Percentiles rank a stretch among this genome's conserved stretches.
Evolutionary conservation across 2,888 invertebrate genomes (phyloP).

Genomic region (Morpho achilles): DNA sequence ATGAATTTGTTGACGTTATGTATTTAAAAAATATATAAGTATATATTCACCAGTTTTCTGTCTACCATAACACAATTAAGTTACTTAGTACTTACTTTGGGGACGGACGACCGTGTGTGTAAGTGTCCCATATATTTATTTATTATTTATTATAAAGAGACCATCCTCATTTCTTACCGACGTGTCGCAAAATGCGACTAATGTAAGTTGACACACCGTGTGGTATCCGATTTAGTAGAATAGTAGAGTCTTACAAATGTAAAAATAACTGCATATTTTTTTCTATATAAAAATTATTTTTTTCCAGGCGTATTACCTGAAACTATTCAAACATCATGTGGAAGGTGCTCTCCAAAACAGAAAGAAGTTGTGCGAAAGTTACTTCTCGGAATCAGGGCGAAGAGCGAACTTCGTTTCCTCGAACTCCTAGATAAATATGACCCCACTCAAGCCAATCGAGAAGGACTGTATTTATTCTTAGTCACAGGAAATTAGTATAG

Average conservation of each 20-base stretch:
- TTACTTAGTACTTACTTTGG: no score
- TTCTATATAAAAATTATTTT: slow-evolving; percentile 15
- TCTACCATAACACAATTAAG: no score
- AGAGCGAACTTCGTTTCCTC: slow-evolving; percentile 83
- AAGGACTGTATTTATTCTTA: slow-evolving; percentile 78
- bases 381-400: slow-evolving; percentile 83
- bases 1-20: no score
- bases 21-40: no score
- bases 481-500: slow-evolving; percentile 55
- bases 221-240: no score
- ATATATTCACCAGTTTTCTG: no score
- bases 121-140: no score
- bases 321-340: slow-evolving; percentile 82
- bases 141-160: no score
- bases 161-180: no score
- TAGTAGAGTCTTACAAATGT: neutral
- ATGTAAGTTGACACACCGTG: no score
- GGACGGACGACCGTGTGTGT: no score
- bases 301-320: slow-evolving; percentile 84
- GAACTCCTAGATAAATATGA: slow-evolving; percentile 86
- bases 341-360: slow-evolving; percentile 82
- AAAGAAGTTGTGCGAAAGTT: slow-evolving; percentile 80
- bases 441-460: slow-evolving; percentile 81
- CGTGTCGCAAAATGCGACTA: no score
- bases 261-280: neutral